Conservation (phyloP, 2,113 vertebrate genomes). For the Tringa solitaria region DNA sequence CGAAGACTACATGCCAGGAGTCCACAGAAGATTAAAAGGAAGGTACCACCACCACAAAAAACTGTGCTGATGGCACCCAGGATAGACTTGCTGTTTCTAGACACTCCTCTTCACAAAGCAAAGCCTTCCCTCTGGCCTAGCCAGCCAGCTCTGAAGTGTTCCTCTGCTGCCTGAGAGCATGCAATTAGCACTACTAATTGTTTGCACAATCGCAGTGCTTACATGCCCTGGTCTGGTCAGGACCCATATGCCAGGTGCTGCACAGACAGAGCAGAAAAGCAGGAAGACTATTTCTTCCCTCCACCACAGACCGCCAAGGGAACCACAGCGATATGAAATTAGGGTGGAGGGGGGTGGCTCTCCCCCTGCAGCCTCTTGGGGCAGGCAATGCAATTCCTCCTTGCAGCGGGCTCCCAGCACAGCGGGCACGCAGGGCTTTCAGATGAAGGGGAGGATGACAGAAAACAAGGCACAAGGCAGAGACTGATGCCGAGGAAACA, state of each 20-base stretch:
- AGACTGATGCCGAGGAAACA: background rate
- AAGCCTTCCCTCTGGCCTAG: background rate
- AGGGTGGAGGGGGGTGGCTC: background rate
- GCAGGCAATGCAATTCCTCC: background rate
- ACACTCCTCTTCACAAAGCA: background rate
- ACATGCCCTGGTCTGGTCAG: background rate
- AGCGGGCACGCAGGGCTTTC: background rate
- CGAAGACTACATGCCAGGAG: background rate
- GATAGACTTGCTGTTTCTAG: accelerated
- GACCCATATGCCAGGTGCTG: background rate
- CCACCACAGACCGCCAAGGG: background rate
- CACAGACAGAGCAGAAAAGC: background rate
- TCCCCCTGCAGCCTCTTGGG: background rate
- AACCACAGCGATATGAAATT: background rate
- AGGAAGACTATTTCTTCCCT: background rate
- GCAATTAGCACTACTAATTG: background rate
- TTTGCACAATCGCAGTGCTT: background rate
- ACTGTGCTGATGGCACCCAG: background rate
- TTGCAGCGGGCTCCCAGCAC: background rate
- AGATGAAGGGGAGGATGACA: background rate
- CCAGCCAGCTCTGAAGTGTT: background rate
- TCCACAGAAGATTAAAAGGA: background rate
- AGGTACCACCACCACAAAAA: background rate
- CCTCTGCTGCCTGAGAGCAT: background rate
- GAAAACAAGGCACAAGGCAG: background rate